Evolutionary conservation across 2,797 vertebrate genomes (phyloP), one percentile per base, ranked within the genome.

Genomic region (Ciconia nigra): DNA sequence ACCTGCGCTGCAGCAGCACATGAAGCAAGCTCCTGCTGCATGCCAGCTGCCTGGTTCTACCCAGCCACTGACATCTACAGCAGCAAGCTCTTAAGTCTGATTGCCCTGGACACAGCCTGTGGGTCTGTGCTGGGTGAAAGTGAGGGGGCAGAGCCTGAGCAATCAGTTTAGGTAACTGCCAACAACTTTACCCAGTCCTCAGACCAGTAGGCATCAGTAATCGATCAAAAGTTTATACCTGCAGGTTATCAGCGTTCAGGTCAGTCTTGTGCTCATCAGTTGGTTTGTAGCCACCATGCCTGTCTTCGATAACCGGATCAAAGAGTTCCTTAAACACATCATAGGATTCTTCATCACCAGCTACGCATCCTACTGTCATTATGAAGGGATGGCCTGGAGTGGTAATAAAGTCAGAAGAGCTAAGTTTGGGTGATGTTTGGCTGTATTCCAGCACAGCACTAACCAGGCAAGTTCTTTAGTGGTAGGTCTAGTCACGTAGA

Each of bases 211-310:
- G 29, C 15, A 72, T 13, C 84, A 47, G 37, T 49, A 93, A 62
- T 11, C 37, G 33, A 94, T 79, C 63, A 83, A 26, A 77, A 61
- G 29, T 69, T 25, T 69, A 55, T 98, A 99, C 99, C 99, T 99
- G 98, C 95, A 99, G 98, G 97, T 99, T 98, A 81, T 79, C 97
- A 6, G 99, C 31, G 66, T 99, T 99, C 84, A 99, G 97, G 97
- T 99, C 99, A 0, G 99, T 99, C 98, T 99, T 99, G 98, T 99
- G 99, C 95, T 99, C 98, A 96, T 99, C 99, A n/a, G 98, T 92
- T 80, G 99, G 99, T 96, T 99, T 99, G 98, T 99, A 99, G 88
- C 99, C 99, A 78, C 99, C 99, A 4, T 99, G 99, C 58, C 99
- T 92, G 97, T 99, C 99, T 98, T 99, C 58, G 35, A 99, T 99